Base-by-base conservation (phyloP, 2,797 vertebrate species). In the Holocentrus rufus region DNA sequence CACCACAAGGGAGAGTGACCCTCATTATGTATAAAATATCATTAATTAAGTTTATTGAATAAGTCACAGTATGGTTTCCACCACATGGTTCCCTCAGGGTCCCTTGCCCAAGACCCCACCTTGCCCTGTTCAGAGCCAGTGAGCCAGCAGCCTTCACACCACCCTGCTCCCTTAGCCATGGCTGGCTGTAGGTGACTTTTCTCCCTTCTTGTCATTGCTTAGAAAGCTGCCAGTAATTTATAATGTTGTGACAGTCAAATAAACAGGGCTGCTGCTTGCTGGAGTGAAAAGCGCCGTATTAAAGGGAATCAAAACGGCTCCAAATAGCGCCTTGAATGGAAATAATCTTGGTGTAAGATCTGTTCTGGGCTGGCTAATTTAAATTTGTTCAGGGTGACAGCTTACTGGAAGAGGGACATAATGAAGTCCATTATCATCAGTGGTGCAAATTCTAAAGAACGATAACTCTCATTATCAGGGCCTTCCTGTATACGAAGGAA, bases 361-460 rank as follows among this genome's bases (percentile, higher is more conserved):
- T 92, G 89, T 90, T 91, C 90, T 57, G 85, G 88, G 87, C 87
- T 56, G 79, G 91, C 91, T 92, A 92, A 92, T 92, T 92, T 92
- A 92, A 93, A 92, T 92, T 79, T 90, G 91, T 93, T 92, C 90
- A 92, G 90, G 91, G 91, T 92, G 91, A 93, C 92, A 88, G 92
- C 92, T 92, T 89, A 91, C 86, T 88, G 91, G 88, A 83, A 88
- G 87, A 90, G 88, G 87, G 84, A 90, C 90, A 92, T 92, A 93
- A 92, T 92, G 92, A 92, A 92, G 91, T 92, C 92, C 88, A 93
- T 92, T 92, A 93, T 92, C 90, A 92, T 91, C 92, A 90, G 85
- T 88, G 89, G 90, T 85, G 84, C 87, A 83, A 91, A 92, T 92
- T 93, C 87, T 92, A 91, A 92, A 92, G 92, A 91, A 91, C 66